Evolutionary conservation across 2,113 vertebrate species (phyloP), one percentile per base, ranked within the genome.

Genomic region (zebrafish (Danio rerio)): DNA sequence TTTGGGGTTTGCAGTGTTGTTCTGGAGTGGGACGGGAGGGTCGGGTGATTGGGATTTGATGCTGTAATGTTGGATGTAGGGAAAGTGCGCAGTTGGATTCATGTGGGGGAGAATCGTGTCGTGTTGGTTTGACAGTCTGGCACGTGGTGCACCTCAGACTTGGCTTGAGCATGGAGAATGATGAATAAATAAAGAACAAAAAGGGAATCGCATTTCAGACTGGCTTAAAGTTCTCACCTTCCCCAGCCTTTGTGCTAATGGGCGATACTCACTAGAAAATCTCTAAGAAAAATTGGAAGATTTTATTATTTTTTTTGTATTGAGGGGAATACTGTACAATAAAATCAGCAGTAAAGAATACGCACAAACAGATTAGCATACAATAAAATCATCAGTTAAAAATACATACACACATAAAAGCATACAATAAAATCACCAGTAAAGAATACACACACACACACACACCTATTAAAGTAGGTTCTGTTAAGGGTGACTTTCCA

Each of bases 121-220:
- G 75, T 20, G 84, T 70, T 75, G 68, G n/a, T 45, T 59, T 42
- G 61, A 49, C 45, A 11, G 53, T 43, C 15, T 62, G 75, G 75
- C 72, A 85, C 76, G 31, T 66, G 73, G 47, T 40, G 71, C 72
- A 55, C 55, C 61, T 82, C 68, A 74, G 61, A 75, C 71, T 66
- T 47, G 56, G 61, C 42, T 42, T 2, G n/a, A 85, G 5, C 55
- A n/a, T n/a, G 10, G 59, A 66, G 56, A 77, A 50, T 65, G 78
- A 86, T 84, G 74, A 84, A 81, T 81, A 84, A 78, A 55, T 84
- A 21, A 78, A 40, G 52, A 79, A 69, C 70, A 72, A 81, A 86
- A 78, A 31, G 40, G 61, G 74, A 78, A 79, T 86, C 69, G 4
- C 5, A 59, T 81, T 86, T 80, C 82, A 81, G 69, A 82, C 49